Percentiles rank a stretch among this genome's conserved stretches.
phyloP scores from a whole-genome alignment of 2,888 invertebrate genomes.

The Xestia sexstrigata region DNA sequence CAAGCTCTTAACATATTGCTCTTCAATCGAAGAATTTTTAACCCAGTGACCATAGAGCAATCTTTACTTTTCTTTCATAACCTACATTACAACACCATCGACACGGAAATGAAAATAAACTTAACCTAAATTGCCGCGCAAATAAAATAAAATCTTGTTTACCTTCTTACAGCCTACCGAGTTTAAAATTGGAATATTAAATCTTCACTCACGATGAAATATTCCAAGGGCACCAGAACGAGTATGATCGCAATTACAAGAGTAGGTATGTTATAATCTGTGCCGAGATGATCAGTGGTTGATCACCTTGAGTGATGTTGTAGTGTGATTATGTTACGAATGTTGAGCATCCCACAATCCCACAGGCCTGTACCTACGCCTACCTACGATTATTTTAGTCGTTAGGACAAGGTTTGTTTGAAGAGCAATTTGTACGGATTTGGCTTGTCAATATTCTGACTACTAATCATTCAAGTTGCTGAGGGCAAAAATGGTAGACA shows the following conservation, averaged over 20 bases:
- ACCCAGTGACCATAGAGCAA: constrained; percentile 6
- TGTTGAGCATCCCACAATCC: constrained; percentile 56
- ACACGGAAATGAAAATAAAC: constrained; percentile 39
- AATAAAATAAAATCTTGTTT: constrained; percentile 39
- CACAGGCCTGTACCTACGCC: constrained; percentile 45
- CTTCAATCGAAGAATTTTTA: constrained; percentile 1
- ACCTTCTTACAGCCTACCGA: constrained; percentile 23
- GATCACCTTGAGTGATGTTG: constrained; percentile 63
- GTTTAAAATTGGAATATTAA: constrained; percentile 55
- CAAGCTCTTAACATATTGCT: background rate
- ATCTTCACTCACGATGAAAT: constrained; percentile 44
- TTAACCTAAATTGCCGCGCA: constrained; percentile 9
- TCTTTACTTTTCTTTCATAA: constrained; percentile 15
- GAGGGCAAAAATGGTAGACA: background rate
- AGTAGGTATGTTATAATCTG: constrained; percentile 60
- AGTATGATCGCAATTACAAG: constrained; percentile 60
- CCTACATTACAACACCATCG: constrained; percentile 3
- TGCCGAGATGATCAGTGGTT: constrained; percentile 59
- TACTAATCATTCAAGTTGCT: background rate
- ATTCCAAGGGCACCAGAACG: constrained; percentile 55
- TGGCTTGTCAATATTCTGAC: background rate
- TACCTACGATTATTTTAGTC: constrained; percentile 32
- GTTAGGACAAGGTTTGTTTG: constrained; percentile 7
- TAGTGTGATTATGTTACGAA: constrained; percentile 35
- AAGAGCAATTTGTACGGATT: background rate